Percentiles rank a stretch among this genome's conserved stretches.
Evolutionary conservation across 2,888 invertebrate species (phyloP).

Genomic region (Zaprionus lineosus): DNA sequence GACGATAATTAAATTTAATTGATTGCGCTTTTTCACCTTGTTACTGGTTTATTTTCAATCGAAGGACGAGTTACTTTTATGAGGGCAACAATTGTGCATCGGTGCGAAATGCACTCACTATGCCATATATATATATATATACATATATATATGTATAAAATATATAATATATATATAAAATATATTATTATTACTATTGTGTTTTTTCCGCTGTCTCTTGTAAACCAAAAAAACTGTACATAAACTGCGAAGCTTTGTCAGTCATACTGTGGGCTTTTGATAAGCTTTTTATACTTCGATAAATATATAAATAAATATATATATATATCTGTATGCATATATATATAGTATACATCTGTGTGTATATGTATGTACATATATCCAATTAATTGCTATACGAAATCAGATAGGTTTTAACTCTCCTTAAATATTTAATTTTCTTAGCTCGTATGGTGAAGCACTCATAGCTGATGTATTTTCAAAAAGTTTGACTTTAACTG

Average conservation of each 20-base stretch:
- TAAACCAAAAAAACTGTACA: constrained; percentile 27
- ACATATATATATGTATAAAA: constrained; percentile 5
- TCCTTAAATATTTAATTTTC: no score
- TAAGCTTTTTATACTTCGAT: constrained; percentile 45
- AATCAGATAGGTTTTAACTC: constrained; percentile 3
- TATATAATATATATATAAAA: constrained; percentile 5
- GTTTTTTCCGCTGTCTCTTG: constrained; percentile 1
- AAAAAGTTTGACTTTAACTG: constrained; percentile 48
- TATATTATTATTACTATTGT: no score
- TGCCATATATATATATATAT: constrained; percentile 6
- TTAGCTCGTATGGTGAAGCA: no score
- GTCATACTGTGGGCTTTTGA: constrained; percentile 31
- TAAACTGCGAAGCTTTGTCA: constrained; percentile 16
- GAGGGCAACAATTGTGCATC: constrained; percentile 23
- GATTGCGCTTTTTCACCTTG: constrained; percentile 23
- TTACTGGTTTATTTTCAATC: constrained; percentile 5
- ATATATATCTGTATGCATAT: neutral
- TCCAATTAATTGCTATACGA: constrained; percentile 21
- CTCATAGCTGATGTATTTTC: constrained; percentile 43
- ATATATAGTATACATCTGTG: neutral
- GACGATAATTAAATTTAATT: constrained; percentile 32
- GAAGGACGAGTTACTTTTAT: constrained; percentile 17
- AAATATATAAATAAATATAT: constrained; percentile 15
- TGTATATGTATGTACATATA: constrained; percentile 10
- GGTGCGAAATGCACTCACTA: neutral